A percentile compares a stretch with the other conserved stretches of the same genome.
Evolutionary conservation across 2,113 vertebrate species (phyloP).

Genomic region (Myanophis thanlyinensis): DNA sequence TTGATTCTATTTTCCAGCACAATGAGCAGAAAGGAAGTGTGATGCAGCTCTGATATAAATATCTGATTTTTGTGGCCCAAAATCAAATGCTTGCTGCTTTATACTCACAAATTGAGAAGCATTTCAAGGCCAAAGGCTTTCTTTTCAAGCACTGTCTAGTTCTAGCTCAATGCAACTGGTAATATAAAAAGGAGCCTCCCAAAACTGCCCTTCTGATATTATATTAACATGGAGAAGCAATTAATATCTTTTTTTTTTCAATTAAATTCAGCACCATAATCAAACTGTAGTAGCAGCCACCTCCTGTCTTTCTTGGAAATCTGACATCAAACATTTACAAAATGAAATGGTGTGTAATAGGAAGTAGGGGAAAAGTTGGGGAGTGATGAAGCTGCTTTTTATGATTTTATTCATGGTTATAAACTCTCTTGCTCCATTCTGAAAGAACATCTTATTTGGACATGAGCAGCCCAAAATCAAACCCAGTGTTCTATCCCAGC

Average conservation of each 20-base stretch:
- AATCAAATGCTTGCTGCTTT: constrained; percentile 56
- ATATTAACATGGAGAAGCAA: constrained; percentile 42
- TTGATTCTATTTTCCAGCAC: constrained; percentile 75
- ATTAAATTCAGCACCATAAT: constrained; percentile 58
- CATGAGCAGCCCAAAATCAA: constrained; percentile 44
- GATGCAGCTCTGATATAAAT: constrained; percentile 60
- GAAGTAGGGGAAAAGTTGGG: fast-evolving
- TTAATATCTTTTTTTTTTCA: constrained; percentile 39
- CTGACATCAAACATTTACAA: constrained; percentile 19
- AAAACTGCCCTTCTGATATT: background rate
- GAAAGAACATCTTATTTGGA: constrained; percentile 56
- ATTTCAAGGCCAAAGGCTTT: constrained; percentile 56
- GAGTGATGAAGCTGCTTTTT: constrained; percentile 35
- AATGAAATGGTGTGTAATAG: background rate
- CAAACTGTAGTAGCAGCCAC: constrained; percentile 57
- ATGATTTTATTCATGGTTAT: constrained; percentile 13
- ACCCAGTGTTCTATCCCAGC: constrained; percentile 61
- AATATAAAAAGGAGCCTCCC: constrained; percentile 47
- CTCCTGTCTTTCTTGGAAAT: constrained; percentile 48
- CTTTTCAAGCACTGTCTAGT: background rate
- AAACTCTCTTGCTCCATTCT: constrained; percentile 43
- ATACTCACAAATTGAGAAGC: constrained; percentile 69
- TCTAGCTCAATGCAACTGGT: constrained; percentile 21
- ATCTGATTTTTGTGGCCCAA: constrained; percentile 58
- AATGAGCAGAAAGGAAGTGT: constrained; percentile 65